Conservation (phyloP, 2,888 invertebrate genomes). For the Myopa testacea region DNA sequence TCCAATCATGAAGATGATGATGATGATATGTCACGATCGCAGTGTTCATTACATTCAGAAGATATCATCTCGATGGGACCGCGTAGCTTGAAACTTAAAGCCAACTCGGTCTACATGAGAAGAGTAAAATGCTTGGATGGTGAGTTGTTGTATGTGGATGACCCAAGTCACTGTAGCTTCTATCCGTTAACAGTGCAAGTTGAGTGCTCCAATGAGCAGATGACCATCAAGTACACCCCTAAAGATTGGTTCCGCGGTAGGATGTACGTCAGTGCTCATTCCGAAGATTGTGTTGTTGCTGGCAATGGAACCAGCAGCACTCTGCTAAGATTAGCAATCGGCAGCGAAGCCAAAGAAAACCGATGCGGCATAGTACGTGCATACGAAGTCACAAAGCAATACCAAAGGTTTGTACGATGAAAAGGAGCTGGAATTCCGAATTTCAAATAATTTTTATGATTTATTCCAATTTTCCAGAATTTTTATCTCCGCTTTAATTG, state of each 20-base stretch:
- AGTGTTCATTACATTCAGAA: conserved; percentile 83
- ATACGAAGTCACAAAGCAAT: conserved; percentile 63
- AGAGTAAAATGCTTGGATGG: conserved; percentile 86
- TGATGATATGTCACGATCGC: conserved; percentile 55
- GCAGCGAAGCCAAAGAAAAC: conserved; percentile 64
- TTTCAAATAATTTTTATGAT: not conserved
- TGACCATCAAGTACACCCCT: conserved; percentile 77
- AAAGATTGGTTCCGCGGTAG: conserved; percentile 77
- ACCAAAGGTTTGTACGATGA: conserved; percentile 56
- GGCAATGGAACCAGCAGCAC: conserved; percentile 69
- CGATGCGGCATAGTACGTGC: conserved; percentile 67
- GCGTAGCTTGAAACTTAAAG: conserved; percentile 73
- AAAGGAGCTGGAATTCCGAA: not conserved
- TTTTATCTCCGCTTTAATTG: conserved; percentile 80
- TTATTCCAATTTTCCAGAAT: conserved; percentile 70
- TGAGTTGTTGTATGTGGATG: conserved; percentile 67
- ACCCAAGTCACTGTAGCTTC: too few species aligned
- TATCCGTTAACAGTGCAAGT: conserved; percentile 75
- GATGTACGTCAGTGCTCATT: conserved; percentile 83
- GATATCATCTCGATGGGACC: conserved; percentile 85
- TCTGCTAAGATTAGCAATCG: conserved; percentile 62
- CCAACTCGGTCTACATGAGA: conserved; percentile 79
- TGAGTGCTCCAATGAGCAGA: conserved; percentile 77
- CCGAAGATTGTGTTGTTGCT: conserved; percentile 77
- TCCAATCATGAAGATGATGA: conserved; percentile 55